Percentiles rank a stretch among this genome's conserved stretches.
These are phyloP conservation scores for Tragulus kanchil DNA, from an alignment of 2,113 vertebrate genomes.

Conservation along the genomic window DNA sequence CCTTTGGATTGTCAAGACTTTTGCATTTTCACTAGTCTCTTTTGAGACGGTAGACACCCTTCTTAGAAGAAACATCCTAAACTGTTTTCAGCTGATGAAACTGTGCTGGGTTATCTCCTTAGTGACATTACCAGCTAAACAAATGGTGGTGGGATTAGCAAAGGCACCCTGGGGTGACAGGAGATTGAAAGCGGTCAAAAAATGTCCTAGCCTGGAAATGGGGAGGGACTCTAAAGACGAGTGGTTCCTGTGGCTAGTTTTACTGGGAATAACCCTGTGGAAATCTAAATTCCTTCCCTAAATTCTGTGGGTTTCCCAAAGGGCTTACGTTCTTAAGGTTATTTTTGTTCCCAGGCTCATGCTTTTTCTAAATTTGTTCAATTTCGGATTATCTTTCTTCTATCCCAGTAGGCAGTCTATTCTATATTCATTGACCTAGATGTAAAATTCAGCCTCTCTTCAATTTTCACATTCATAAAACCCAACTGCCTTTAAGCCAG, in stretches of 20 bases:
- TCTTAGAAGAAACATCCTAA: background rate
- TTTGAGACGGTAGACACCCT: background rate
- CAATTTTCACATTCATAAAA: slow-evolving; percentile 12
- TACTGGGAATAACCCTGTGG: slow-evolving; percentile 33
- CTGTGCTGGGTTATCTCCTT: background rate
- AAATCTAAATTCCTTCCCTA: slow-evolving; percentile 37
- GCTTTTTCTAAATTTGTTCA: slow-evolving; percentile 69
- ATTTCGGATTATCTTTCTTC: slow-evolving; percentile 63
- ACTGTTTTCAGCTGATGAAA: background rate
- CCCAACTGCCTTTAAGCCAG: background rate
- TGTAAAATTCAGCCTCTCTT: slow-evolving; percentile 41
- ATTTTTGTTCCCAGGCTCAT: slow-evolving; percentile 67
- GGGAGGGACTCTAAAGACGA: background rate
- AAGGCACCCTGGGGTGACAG: background rate
- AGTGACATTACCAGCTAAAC: background rate
- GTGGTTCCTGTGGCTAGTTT: background rate
- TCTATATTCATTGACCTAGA: slow-evolving; percentile 69
- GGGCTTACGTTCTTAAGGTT: slow-evolving; percentile 67
- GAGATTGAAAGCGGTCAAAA: background rate
- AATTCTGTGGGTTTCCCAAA: slow-evolving; percentile 55
- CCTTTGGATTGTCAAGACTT: background rate
- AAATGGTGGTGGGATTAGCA: background rate
- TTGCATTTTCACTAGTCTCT: background rate
- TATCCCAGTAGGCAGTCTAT: slow-evolving; percentile 51
- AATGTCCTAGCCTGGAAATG: background rate